Evolutionary conservation across 37 sponge, comb jelly and placozoan genomes (phyloP), one percentile per base, ranked within the genome.

Genomic region (Axinella damicornis): DNA sequence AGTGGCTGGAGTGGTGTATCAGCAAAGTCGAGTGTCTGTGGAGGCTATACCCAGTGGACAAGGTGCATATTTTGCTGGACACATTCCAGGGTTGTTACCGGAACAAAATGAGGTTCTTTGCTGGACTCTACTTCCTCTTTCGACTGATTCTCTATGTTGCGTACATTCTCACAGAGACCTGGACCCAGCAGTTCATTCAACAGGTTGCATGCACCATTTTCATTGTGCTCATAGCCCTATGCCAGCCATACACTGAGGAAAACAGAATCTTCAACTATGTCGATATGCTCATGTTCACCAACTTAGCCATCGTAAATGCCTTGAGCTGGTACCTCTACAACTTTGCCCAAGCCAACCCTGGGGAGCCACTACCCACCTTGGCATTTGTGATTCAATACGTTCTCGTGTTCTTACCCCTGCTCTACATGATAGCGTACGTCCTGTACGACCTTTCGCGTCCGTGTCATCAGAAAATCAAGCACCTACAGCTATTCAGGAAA

Each of bases 201-300:
- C 74, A 83, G 55, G 5, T 83, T 17, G 0, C 33, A 14, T 64
- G 53, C 32, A 64, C 35, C 4, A 2, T 83, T 24, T 31, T 74
- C 34, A 39, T 74, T 2, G 12, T 72, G 15, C 30, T 83, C 1
- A 6, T 85, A 5, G 57, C 84, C 28, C 21, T 83, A 14, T 65
- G 30, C 32, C 79, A 83, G 27, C 91, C 91, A n/a, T 90, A 90
- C 71, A 31, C 17, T 13, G 64, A 28, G 62, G 16, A 60, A 46
- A 61, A 61, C 14, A 80, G 40, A 18, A n/a, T 54, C 22, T 15
- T 85, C 38, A 90, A 90, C 53, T 28, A 39, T 35, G 59, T 90
- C 28, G 91, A 90, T 41, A 67, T 72, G 1, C 54, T 83, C 17
- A 90, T 90, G 19, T 85, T 84, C 71, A 57, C 71, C 34, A 79